Conservation (phyloP, 2,797 vertebrate species). For the Urocyon cinereoargenteus region DNA sequence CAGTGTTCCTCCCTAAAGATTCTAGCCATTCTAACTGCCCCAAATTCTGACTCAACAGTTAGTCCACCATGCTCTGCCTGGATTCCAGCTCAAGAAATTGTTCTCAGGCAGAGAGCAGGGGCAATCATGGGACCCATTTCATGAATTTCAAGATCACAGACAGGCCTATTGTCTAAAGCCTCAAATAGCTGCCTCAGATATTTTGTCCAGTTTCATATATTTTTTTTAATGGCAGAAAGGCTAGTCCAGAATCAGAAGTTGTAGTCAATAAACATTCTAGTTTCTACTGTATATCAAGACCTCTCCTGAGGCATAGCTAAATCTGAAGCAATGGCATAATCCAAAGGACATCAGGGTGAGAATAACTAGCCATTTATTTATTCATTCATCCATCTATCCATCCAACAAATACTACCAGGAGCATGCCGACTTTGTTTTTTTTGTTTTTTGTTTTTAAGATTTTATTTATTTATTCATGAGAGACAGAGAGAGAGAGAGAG, state of each 20-base stretch:
- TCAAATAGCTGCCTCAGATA: not conserved
- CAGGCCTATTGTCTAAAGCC: not conserved
- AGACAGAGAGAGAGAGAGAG: too few species aligned
- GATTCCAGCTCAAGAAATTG: not conserved
- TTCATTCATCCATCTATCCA: not conserved
- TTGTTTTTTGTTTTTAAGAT: too few species aligned
- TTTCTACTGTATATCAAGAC: not conserved
- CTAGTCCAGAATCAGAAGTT: not conserved
- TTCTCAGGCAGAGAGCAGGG: not conserved
- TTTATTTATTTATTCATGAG: too few species aligned
- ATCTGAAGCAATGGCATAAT: not conserved
- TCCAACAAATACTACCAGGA: not conserved
- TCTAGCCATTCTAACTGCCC: not conserved
- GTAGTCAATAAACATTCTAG: conserved; percentile 19
- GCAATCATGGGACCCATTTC: not conserved
- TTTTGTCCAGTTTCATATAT: not conserved
- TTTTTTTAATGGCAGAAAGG: not conserved
- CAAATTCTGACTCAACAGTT: not conserved
- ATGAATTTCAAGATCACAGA: conserved; percentile 1
- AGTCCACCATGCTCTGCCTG: not conserved
- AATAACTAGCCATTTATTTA: not conserved
- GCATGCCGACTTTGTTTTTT: not conserved
- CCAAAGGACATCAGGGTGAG: not conserved
- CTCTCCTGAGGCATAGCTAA: not conserved
- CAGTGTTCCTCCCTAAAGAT: not conserved